Evolutionary conservation across 1,140 invertebrate species (phyloP).

Genomic region (Subanguina moxae): DNA sequence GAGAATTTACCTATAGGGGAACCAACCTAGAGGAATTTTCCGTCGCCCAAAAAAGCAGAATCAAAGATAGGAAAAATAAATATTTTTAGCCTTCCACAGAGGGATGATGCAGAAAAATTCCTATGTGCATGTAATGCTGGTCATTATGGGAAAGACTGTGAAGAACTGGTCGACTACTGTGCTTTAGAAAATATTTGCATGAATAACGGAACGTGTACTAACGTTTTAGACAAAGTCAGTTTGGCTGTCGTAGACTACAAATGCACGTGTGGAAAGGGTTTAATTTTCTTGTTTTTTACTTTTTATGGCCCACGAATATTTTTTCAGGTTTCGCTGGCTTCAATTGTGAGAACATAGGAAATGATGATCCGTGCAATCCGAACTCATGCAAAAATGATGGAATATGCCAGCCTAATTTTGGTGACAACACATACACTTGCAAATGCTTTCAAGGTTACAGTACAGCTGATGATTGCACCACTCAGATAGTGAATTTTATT

Average conservation of each 20-base stretch:
- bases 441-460: neutral
- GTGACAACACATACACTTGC: neutral
- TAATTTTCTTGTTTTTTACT: neutral
- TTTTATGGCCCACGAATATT: neutral
- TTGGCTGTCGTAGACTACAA: neutral
- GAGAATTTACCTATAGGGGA: no score
- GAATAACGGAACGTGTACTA: conserved; percentile 13
- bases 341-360: neutral
- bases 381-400: conserved; percentile 14
- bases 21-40: no score
- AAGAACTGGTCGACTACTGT: conserved; percentile 19
- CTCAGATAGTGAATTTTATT: neutral
- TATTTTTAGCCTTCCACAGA: neutral
- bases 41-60: no score
- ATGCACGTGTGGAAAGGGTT: neutral
- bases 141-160: conserved; percentile 16
- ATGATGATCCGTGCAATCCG: neutral
- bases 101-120: neutral
- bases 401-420: neutral
- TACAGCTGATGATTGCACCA: neutral
- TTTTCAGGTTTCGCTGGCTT: conserved; percentile 1
- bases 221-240: neutral
- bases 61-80: neutral
- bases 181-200: conserved; percentile 14
- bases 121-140: conserved; percentile 8